phyloP scores from a whole-genome alignment of 2,888 invertebrate species.

The Nebria brevicollis region DNA sequence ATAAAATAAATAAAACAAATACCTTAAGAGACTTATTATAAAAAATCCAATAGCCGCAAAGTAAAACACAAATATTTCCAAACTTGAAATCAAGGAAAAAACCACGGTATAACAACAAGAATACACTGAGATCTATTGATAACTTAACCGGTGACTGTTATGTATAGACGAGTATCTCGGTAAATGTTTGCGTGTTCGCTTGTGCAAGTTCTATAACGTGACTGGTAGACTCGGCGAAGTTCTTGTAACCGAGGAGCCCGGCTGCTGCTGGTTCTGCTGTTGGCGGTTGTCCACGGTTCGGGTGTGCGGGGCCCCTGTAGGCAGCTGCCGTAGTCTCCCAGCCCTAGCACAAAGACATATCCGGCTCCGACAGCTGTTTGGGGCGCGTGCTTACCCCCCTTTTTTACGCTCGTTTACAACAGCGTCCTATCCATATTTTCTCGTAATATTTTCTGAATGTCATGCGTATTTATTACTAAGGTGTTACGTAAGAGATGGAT shows the following conservation, averaged over 20 bases:
- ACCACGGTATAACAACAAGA: neutral
- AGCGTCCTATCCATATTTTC: neutral
- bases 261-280: constrained; percentile 6
- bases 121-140: neutral
- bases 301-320: constrained; percentile 14
- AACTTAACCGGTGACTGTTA: neutral
- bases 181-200: neutral
- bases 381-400: constrained; percentile 15
- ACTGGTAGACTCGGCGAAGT: constrained; percentile 4
- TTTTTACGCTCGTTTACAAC: neutral
- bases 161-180: neutral
- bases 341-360: constrained; percentile 39
- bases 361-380: constrained; percentile 37
- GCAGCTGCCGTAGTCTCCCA: constrained; percentile 21
- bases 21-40: too few relatives aligned
- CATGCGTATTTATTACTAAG: neutral
- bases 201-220: constrained; percentile 7
- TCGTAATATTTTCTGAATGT: neutral
- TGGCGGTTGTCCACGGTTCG: constrained; percentile 17
- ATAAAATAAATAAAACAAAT: too few relatives aligned
- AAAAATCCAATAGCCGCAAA: neutral
- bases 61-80: neutral
- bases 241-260: neutral
- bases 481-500: neutral
- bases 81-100: neutral